Conservation (phyloP, 2,888 invertebrate species). For the Seira musarum region DNA sequence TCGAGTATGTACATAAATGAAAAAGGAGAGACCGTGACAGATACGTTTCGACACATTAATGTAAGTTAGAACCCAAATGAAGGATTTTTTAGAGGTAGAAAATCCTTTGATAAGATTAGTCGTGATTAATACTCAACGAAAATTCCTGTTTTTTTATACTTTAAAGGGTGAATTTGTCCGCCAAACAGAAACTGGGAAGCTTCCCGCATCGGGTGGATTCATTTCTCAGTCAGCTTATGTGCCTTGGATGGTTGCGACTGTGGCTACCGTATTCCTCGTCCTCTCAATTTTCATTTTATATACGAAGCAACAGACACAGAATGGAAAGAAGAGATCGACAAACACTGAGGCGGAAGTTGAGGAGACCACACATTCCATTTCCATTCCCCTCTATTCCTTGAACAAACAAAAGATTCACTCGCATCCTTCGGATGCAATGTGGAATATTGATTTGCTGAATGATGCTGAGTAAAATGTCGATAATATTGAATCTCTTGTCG, state of each 20-base stretch:
- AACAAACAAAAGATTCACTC: slow-evolving; percentile 28
- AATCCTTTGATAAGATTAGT: too few relatives aligned
- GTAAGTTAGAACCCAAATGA: too few relatives aligned
- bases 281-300: slow-evolving; percentile 24
- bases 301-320: slow-evolving; percentile 20
- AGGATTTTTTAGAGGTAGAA: too few relatives aligned
- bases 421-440: slow-evolving; percentile 47
- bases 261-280: slow-evolving; percentile 26
- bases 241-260: slow-evolving; percentile 8
- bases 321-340: background rate
- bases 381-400: slow-evolving; percentile 33
- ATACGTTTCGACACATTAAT: slow-evolving; percentile 39
- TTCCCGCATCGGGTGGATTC: slow-evolving; percentile 28
- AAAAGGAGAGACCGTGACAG: slow-evolving; percentile 34
- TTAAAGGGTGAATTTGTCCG: slow-evolving; percentile 46
- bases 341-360: slow-evolving; percentile 19
- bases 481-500: too few relatives aligned
- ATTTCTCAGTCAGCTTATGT: background rate
- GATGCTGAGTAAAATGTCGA: slow-evolving; percentile 21
- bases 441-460: slow-evolving; percentile 54
- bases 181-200: slow-evolving; percentile 29
- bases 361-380: background rate
- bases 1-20: slow-evolving; percentile 33
- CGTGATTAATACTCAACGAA: too few relatives aligned
- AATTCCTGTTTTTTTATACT: background rate